Base-by-base conservation (phyloP, 2,797 vertebrate species). In the Macropus fuliginosus region DNA sequence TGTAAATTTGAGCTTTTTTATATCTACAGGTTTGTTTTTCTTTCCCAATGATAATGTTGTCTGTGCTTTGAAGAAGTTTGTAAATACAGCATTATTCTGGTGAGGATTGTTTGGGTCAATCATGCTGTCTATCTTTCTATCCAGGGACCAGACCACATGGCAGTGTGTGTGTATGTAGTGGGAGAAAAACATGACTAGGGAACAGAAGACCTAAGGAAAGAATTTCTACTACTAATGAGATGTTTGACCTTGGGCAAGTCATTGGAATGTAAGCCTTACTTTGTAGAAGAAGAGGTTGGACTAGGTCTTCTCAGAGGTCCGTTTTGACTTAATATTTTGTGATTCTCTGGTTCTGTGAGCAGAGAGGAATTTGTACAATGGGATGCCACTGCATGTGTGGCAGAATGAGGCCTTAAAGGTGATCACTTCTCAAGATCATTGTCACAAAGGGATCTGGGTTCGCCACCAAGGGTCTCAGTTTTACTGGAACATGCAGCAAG, bases 71-170 rank as follows among this genome's bases (percentile, higher is more conserved):
- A 24, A 92, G 52, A 28, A 91, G 91, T 93, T 91, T 57, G 46
- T 94, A 91, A 92, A 18, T 11, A 94, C 18, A 91, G n/a, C 11
- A 66, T 50, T 94, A 94, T 94, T 89, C n/a, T 24, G n/a, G 29
- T 46, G n/a, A 81, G 18, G 18, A 81, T 5, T 62, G 59, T 50
- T 87, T 55, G 24, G 92, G 3, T 93, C 66, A 55, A 52, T 12
- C 6, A 81, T 24, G 18, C n/a, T 40, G 16, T 40, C 66, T 81
- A 81, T 92, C 21, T 24, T 74, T 91, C 1, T 92, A 59, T 96
- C 18, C n/a, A 46, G n/a, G 66, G 18, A 56, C 91, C 56, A 56
- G 13, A 54, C 50, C 92, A 90, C 94, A 92, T 54, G 46, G 21
- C 12, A 14, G 89, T 18, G 54, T 92, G 94, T 52, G 50, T 52